Conservation (phyloP, 2,797 vertebrate species). For the Neosilurus hyrtlii region DNA sequence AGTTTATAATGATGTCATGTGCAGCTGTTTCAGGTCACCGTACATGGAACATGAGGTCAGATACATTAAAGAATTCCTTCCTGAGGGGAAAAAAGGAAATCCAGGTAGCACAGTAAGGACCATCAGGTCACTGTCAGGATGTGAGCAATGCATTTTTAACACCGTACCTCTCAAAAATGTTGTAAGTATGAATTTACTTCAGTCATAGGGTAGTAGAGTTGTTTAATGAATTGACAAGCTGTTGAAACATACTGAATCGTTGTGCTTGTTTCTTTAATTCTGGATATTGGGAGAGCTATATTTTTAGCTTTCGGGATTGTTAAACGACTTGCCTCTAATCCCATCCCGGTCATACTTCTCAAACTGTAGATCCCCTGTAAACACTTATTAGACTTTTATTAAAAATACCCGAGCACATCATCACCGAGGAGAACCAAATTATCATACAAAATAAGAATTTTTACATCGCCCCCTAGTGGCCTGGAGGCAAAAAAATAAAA, state of each 20-base stretch:
- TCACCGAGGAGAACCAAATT: background rate
- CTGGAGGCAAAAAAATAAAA: background rate
- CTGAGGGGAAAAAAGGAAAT: slow-evolving; percentile 45
- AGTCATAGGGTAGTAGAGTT: background rate
- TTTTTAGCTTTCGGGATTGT: background rate
- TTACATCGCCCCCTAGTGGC: background rate
- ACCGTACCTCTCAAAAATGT: background rate
- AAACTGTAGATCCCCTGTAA: background rate
- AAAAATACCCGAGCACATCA: no score
- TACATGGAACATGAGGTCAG: background rate
- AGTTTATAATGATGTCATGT: slow-evolving; percentile 17
- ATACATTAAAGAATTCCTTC: slow-evolving; percentile 42
- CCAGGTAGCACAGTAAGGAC: slow-evolving; percentile 8
- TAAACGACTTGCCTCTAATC: background rate
- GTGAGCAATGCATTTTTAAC: background rate
- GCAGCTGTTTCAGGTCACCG: slow-evolving; percentile 25
- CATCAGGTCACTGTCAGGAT: slow-evolving; percentile 40
- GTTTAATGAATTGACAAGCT: background rate
- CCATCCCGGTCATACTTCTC: background rate
- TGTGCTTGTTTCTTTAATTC: background rate
- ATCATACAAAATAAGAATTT: background rate
- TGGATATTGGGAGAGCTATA: background rate
- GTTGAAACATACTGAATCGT: no score
- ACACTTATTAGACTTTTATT: no score
- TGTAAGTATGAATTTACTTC: background rate